Conservation (phyloP, 35 echinoderm and acorn worm species). For the Apostichopus japonicus region DNA sequence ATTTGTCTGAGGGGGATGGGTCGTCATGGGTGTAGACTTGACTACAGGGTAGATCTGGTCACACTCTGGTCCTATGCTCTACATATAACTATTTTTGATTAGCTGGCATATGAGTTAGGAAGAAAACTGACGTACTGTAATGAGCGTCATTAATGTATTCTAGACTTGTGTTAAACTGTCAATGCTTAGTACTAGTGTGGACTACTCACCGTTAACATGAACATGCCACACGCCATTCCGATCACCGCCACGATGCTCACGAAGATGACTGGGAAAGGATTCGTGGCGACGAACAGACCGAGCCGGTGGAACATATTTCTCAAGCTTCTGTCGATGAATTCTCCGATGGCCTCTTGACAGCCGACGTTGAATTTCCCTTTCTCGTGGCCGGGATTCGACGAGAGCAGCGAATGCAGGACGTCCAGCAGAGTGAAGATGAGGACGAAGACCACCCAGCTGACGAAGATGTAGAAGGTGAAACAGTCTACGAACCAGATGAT, state of each 20-base stretch:
- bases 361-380: conserved; percentile 36
- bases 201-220: conserved; percentile 62
- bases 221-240: conserved; percentile 49
- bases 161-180: too few species aligned
- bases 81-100: too few species aligned
- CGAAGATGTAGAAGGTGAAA: conserved; percentile 54
- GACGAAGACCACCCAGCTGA: conserved; percentile 59
- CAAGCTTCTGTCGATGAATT: conserved; percentile 57
- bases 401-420: not conserved
- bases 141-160: too few species aligned
- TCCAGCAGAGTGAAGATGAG: conserved; percentile 58
- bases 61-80: too few species aligned
- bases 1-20: too few species aligned
- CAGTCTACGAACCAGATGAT: conserved; percentile 69
- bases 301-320: conserved; percentile 62
- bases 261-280: conserved; percentile 74
- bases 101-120: too few species aligned
- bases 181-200: not conserved
- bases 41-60: too few species aligned
- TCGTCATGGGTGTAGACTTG: too few species aligned
- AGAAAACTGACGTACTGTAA: too few species aligned
- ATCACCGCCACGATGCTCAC: conserved; percentile 57
- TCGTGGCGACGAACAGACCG: conserved; percentile 61
- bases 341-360: conserved; percentile 71
- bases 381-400: not conserved